Conservation (phyloP, 2,797 vertebrate species). For the Ctenopoma multispine region DNA sequence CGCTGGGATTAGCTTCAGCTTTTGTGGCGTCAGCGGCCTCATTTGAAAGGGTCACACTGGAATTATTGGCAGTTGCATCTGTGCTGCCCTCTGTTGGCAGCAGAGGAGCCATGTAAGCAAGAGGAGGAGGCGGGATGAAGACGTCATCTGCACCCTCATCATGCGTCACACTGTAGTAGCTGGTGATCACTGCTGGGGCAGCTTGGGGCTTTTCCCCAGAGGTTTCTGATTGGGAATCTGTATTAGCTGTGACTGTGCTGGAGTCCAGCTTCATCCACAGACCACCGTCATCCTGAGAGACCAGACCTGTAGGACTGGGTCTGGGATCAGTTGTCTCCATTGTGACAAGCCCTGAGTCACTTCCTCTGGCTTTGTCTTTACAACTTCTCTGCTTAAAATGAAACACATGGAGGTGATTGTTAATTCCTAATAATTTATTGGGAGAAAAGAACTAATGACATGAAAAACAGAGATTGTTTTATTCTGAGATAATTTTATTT, state of each 20-base stretch:
- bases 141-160: slow-evolving; percentile 52
- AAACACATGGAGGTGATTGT: slow-evolving; percentile 8
- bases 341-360: not conserved
- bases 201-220: slow-evolving; percentile 12
- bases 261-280: slow-evolving; percentile 57
- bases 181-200: not conserved
- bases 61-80: slow-evolving; percentile 42
- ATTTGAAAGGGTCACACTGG: slow-evolving; percentile 57
- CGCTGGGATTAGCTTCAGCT: slow-evolving; percentile 70
- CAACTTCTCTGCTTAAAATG: slow-evolving; percentile 9
- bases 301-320: slow-evolving; percentile 6
- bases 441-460: no score
- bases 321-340: slow-evolving; percentile 47
- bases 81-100: slow-evolving; percentile 56
- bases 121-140: slow-evolving; percentile 40
- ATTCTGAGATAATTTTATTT: no score
- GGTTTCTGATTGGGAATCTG: not conserved
- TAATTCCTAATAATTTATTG: no score
- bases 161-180: slow-evolving; percentile 49
- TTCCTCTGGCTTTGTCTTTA: slow-evolving; percentile 7
- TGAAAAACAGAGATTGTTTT: no score
- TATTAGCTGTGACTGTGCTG: not conserved
- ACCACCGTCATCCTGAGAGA: slow-evolving; percentile 40
- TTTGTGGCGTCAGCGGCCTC: slow-evolving; percentile 66
- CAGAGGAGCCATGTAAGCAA: slow-evolving; percentile 1